Evolutionary conservation across 2,113 vertebrate species (phyloP).

Genomic region (Rhynchomys soricoides): DNA sequence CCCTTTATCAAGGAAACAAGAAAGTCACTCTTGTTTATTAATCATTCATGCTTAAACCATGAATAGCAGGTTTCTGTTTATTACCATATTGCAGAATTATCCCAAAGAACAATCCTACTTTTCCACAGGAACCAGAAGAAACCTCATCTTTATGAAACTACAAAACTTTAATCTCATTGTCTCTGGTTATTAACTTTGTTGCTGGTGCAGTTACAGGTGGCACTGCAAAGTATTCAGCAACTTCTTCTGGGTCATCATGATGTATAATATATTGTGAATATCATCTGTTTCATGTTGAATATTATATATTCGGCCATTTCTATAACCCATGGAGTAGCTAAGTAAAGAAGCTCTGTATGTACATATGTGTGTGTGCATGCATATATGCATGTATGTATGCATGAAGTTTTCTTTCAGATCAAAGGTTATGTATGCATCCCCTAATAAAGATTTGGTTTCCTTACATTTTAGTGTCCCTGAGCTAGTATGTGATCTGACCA

Average conservation of each 20-base stretch:
- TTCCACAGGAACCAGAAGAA: background rate
- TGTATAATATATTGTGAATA: background rate
- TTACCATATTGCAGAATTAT: constrained; percentile 25
- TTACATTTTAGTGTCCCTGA: background rate
- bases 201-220: background rate
- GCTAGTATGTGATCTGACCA: background rate
- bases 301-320: background rate
- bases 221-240: background rate
- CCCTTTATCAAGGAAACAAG: background rate
- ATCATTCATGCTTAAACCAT: background rate
- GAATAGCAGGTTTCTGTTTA: background rate
- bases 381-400: background rate
- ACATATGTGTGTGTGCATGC: background rate
- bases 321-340: background rate
- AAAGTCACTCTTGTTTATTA: background rate
- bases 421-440: background rate
- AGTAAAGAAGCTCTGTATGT: background rate
- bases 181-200: background rate
- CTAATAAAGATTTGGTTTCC: background rate
- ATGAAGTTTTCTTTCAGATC: background rate
- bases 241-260: background rate
- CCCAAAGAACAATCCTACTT: background rate
- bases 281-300: background rate
- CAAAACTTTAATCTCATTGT: background rate
- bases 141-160: background rate